Evolutionary conservation across 2,797 vertebrate species (phyloP), one percentile per base, ranked within the genome.

Genomic region (Syndactyla subalaris): DNA sequence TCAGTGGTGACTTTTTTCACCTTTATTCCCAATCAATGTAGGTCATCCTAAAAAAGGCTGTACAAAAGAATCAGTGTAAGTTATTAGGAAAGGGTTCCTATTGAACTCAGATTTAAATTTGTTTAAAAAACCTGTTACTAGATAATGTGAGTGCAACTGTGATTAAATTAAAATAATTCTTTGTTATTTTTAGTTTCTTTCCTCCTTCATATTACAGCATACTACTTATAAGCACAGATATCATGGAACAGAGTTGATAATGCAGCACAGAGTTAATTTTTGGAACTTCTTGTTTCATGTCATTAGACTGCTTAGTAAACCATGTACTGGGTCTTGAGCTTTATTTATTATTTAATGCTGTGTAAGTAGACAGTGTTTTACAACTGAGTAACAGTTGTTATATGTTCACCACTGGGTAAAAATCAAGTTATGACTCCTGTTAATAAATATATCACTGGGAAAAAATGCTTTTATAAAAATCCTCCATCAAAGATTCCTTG

Each of bases 261-360:
- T 59, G 24, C 43, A 89, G 79, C 71, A 58, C 34, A 14, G 14
- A 72, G 85, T 91, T 94, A 88, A 95, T 94, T 70, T 92, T 85
- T 79, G 85, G 85, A 94, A 90, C 73, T 84, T 93, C 52, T 89
- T 94, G 38, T 63, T 96, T 94, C 43, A 7, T 85, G 46, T 93
- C 51, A 38, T 89, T 76, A 90, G 49, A 94, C 91, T 67, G 87
- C 67, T 73, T 74, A 66, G 87, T 86, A 82, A 83, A 95, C 89
- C 0, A 4, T 39, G 48, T 68, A 26, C 51, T 39, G 80, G 49
- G 39, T 93, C 76, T 83, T 75, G 51, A 84, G 74, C 76, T 89
- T 71, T 88, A 91, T 92, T 92, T 96, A 46, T 94, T 85, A 71
- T 85, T 94, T 88, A 91, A 52, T 92, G 62, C 68, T 93, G 39